Percentiles rank a stretch among this genome's conserved stretches.
Evolutionary conservation across 2,797 vertebrate species (phyloP).

Genomic region (Fistularia commersonii): DNA sequence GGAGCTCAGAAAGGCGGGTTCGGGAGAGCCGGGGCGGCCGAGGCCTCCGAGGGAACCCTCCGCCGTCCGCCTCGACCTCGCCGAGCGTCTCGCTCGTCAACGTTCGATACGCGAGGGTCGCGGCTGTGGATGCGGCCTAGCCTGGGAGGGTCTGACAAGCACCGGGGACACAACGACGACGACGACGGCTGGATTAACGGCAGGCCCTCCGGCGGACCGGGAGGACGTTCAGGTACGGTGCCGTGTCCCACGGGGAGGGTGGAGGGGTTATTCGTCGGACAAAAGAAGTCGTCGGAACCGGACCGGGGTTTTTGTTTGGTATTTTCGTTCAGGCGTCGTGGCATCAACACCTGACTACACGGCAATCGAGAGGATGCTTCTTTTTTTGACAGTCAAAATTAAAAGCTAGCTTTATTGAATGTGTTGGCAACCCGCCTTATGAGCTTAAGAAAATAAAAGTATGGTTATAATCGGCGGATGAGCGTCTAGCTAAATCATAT

Average conservation of each 20-base stretch:
- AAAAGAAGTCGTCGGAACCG: neutral
- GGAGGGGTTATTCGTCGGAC: neutral
- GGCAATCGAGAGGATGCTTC: constrained; percentile 46
- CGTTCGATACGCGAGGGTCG: constrained; percentile 62
- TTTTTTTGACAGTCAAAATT: constrained; percentile 44
- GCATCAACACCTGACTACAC: constrained; percentile 43
- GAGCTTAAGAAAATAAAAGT: too few species aligned
- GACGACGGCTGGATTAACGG: constrained; percentile 46
- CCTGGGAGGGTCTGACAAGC: constrained; percentile 72
- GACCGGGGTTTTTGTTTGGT: too few species aligned
- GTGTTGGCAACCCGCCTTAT: too few species aligned
- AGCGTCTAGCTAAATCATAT: neutral
- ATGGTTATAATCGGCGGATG: too few species aligned
- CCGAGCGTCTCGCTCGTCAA: constrained; percentile 23
- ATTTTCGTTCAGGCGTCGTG: constrained; percentile 14
- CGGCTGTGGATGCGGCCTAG: constrained; percentile 75
- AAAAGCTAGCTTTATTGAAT: constrained; percentile 32
- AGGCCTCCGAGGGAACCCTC: constrained; percentile 70
- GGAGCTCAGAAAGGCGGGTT: constrained; percentile 61
- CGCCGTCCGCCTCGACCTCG: constrained; percentile 44
- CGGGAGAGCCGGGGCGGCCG: constrained; percentile 62
- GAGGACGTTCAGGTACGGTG: constrained; percentile 44
- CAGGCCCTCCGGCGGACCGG: constrained; percentile 52
- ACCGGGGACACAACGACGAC: constrained; percentile 63
- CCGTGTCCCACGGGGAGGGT: constrained; percentile 36